Evolutionary conservation across 2,888 invertebrate species (phyloP).

Genomic region (Monochamus alternatus): DNA sequence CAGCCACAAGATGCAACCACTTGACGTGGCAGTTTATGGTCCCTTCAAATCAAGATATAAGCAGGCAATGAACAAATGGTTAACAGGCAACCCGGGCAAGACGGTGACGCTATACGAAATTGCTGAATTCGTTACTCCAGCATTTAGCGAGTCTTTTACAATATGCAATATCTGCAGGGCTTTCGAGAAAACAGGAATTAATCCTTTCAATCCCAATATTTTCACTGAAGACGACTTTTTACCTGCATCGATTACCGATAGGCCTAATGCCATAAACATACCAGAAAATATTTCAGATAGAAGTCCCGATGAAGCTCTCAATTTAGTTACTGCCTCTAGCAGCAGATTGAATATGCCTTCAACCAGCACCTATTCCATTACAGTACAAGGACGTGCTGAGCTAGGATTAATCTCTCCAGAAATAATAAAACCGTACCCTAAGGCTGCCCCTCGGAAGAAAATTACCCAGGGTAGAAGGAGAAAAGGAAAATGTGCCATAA

Average conservation of each 20-base stretch:
- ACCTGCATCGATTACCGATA: too few relatives aligned
- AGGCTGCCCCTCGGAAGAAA: slow-evolving; percentile 21
- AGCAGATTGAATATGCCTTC: too few relatives aligned
- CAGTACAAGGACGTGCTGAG: not conserved
- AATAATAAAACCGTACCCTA: slow-evolving; percentile 41
- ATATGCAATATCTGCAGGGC: slow-evolving; percentile 48
- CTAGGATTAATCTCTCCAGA: slow-evolving; percentile 23
- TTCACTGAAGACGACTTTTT: slow-evolving; percentile 49
- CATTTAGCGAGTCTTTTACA: slow-evolving; percentile 46
- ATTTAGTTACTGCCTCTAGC: not conserved
- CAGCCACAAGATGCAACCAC: too few relatives aligned
- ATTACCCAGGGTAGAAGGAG: slow-evolving; percentile 1
- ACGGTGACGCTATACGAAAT: slow-evolving; percentile 45
- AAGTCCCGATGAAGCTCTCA: not conserved
- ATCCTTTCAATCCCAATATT: slow-evolving; percentile 49
- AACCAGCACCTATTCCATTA: not conserved
- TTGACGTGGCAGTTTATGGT: slow-evolving; percentile 37
- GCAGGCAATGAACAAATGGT: slow-evolving; percentile 37
- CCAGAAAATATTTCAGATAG: too few relatives aligned
- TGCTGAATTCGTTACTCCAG: slow-evolving; percentile 40
- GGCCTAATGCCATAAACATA: too few relatives aligned
- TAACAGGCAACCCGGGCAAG: slow-evolving; percentile 46
- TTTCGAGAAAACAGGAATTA: slow-evolving; percentile 51
- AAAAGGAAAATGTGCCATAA: slow-evolving; percentile 34
- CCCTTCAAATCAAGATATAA: not conserved